A percentile compares a stretch with the other conserved stretches of the same genome.
phyloP scores from a whole-genome alignment of 2,797 vertebrate species.

The Falco berigora region DNA sequence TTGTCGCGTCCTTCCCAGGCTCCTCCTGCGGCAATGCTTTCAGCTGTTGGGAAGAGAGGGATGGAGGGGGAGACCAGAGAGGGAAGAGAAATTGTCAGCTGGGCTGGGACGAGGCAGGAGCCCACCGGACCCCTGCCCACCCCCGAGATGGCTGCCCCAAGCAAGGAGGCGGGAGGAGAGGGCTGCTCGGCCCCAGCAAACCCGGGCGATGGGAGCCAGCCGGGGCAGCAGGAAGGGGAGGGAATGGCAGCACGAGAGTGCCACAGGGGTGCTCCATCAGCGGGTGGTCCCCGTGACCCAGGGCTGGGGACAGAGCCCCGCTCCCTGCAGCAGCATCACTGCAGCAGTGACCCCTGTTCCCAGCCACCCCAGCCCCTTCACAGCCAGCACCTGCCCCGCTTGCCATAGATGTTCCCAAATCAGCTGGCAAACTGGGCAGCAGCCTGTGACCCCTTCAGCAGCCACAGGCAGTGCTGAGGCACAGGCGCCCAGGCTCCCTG shows the following conservation, averaged over 20 bases:
- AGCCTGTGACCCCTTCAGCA: neutral
- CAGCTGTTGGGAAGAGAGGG: constrained; percentile 70
- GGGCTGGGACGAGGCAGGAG: neutral
- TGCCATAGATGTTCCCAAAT: neutral
- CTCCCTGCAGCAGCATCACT: neutral
- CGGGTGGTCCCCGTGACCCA: rapidly evolving
- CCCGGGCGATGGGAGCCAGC: neutral
- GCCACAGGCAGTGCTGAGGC: neutral
- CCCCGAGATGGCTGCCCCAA: neutral
- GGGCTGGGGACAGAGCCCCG: neutral
- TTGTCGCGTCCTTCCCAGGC: constrained; percentile 83
- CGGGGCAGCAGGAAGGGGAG: rapidly evolving
- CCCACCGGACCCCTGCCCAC: neutral
- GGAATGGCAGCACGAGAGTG: neutral
- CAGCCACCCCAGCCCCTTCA: neutral
- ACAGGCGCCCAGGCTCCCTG: rapidly evolving
- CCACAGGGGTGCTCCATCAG: neutral
- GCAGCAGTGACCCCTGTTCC: neutral
- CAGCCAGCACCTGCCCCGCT: neutral
- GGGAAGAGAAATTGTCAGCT: neutral
- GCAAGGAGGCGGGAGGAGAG: neutral
- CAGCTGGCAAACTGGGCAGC: neutral
- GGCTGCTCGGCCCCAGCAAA: neutral
- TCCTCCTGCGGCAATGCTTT: constrained; percentile 77
- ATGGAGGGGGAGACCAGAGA: neutral